Evolutionary conservation across 2,888 invertebrate species (phyloP), one percentile per base, ranked within the genome.

Genomic region (Drosophila antonietae): DNA sequence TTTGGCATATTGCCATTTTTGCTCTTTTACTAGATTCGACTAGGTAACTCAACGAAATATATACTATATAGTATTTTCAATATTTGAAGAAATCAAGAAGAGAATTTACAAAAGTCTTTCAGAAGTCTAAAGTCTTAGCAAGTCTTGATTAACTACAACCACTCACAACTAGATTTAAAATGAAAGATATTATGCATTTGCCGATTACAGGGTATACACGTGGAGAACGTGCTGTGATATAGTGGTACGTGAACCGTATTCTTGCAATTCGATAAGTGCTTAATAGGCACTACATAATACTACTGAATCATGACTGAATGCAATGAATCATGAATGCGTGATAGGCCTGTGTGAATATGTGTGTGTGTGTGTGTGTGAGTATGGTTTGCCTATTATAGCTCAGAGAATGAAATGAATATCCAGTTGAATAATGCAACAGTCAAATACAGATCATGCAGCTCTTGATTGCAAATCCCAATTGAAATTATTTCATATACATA

Each of bases 291-390:
- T 41, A 52, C 20, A 51, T 51, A 51, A 51, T 47, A 15, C 41
- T 14, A 46, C 52, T 73, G 73, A 73, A 47, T 73, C 68, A 66
- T 41, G 39, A 39, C 10, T 31, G 12, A n/a, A 7, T 31, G 7
- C 18, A 35, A n/a, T 67, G 67, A 65, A 46, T 67, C 66, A 67
- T 15, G 18, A 66, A 37, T 51, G 62, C 52, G 62, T 44, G 51
- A 62, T 61, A 44, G 37, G 37, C 4, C 28, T 15, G 8, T 44
- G 31, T 39, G 18, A 20, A 39, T 12, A n/a, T 46, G 20, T 20
- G 18, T n/a, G 20, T 39, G 33, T 33, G 18, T 31, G 57, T 31
- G 23, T 46, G 20, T 18, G 14, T 57, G 20, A 33, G 44, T 31
- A 15, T 14, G 12, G 14, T 5, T 51, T 46, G 51, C 28, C 46